phyloP scores from a whole-genome alignment of 1,140 invertebrate genomes.

The Theocolax elegans region DNA sequence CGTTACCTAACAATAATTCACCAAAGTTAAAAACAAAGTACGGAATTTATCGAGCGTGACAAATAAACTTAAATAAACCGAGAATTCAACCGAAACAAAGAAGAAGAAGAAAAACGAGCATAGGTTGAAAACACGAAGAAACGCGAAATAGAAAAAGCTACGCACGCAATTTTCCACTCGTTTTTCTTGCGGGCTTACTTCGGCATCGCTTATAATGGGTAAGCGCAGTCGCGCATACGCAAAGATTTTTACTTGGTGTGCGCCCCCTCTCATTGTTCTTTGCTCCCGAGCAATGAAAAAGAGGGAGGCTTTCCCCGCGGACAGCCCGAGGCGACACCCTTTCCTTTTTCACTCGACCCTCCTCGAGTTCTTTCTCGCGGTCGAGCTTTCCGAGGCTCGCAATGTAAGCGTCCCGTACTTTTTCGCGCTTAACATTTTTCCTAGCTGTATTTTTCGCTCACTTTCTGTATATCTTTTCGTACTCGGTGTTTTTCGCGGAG shows the following conservation, averaged over 20 bases:
- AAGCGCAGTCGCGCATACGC: neutral
- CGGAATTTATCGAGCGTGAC: no score
- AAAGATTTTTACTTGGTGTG: neutral
- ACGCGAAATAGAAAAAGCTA: neutral
- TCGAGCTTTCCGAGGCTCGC: neutral
- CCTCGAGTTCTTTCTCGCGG: neutral
- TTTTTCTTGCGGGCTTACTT: neutral
- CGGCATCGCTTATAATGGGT: neutral
- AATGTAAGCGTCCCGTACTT: neutral
- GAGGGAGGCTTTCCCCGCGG: neutral
- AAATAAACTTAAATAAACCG: no score
- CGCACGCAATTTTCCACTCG: conserved; percentile 3
- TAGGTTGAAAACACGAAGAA: no score
- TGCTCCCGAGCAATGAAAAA: neutral
- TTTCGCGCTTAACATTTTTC: neutral
- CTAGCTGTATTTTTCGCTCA: neutral
- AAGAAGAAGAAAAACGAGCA: no score
- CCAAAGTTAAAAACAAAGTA: no score
- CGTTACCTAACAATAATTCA: no score
- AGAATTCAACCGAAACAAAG: no score
- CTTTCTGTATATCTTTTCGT: no score
- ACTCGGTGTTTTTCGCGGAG: no score
- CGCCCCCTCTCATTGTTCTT: no score
- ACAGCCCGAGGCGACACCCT: neutral
- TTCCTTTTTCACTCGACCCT: neutral